A percentile compares a stretch with the other conserved stretches of the same genome.
Evolutionary conservation across 2,113 vertebrate genomes (phyloP).

Genomic region (Erythrolamprus reginae): DNA sequence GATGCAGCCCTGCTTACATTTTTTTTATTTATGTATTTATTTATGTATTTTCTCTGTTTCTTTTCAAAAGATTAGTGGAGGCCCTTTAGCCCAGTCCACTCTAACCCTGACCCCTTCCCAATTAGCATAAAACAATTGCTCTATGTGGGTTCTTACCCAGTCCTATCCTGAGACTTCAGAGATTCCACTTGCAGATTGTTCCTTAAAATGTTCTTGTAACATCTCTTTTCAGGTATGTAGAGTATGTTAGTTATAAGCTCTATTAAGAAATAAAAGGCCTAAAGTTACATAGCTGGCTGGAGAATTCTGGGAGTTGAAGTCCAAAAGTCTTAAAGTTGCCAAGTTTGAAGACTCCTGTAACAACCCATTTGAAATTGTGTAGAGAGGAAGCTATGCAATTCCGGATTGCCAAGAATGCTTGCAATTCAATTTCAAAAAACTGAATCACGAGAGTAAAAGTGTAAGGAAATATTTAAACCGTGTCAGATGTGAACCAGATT

Average conservation of each 20-base stretch:
- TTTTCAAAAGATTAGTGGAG: neutral
- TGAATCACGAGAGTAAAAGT: neutral
- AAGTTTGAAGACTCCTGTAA: neutral
- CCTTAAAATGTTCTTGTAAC: neutral
- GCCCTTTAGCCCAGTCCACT: neutral
- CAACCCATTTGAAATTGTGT: neutral
- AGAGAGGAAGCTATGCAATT: neutral
- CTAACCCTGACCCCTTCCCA: neutral
- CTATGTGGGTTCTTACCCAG: neutral
- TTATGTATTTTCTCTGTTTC: neutral
- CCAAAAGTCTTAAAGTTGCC: too few relatives aligned
- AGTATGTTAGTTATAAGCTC: neutral
- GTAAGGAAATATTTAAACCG: neutral
- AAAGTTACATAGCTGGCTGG: too few relatives aligned
- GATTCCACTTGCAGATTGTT: neutral
- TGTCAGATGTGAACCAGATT: neutral
- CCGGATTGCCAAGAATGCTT: too few relatives aligned
- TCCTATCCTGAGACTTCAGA: neutral
- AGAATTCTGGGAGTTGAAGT: too few relatives aligned
- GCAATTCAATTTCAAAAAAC: neutral
- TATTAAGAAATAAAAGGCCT: neutral
- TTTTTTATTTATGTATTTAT: too few relatives aligned
- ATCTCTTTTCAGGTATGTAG: neutral
- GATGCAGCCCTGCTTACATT: too few relatives aligned
- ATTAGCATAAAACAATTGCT: neutral